These are phyloP conservation scores for Cyphomyrus discorhynchus DNA, from an alignment of 2,113 vertebrate species.

Conservation along the genomic window DNA sequence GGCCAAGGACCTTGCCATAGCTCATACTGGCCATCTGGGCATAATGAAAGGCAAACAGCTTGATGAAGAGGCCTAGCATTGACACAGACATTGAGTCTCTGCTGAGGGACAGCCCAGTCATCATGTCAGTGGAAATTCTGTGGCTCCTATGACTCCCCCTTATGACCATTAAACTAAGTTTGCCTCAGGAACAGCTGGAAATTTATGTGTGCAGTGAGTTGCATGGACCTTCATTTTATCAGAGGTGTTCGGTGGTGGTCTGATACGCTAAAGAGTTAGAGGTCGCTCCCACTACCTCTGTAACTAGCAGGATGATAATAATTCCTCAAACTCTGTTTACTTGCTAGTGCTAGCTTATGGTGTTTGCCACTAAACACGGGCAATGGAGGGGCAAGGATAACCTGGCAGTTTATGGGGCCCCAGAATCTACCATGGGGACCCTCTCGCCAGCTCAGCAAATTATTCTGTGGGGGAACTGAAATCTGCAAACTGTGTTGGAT, in stretches of 20 bases:
- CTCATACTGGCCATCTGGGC: not conserved
- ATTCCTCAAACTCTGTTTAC: not conserved
- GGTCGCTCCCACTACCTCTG: not conserved
- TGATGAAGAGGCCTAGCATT: not conserved
- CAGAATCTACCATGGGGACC: not conserved
- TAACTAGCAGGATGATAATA: not conserved
- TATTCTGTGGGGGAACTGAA: not conserved
- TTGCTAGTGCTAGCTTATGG: not conserved
- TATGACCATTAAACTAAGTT: not conserved
- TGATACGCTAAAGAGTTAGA: not conserved
- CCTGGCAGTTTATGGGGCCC: not conserved
- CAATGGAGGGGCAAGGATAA: not conserved
- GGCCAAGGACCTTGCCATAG: slow-evolving; percentile 2
- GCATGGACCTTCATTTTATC: not conserved
- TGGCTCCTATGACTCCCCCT: not conserved
- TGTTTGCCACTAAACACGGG: not conserved
- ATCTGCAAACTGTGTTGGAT: not conserved
- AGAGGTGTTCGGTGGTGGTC: not conserved
- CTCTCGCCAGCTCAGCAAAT: not conserved
- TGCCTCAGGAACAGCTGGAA: not conserved
- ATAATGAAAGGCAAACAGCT: not conserved
- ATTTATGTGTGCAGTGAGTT: not conserved
- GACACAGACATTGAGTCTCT: not conserved
- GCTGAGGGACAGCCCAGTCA: not conserved
- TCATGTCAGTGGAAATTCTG: not conserved